Evolutionary conservation across 2,888 invertebrate species (phyloP), one percentile per base, ranked within the genome.

Genomic region (Hydrotaea diabolus): DNA sequence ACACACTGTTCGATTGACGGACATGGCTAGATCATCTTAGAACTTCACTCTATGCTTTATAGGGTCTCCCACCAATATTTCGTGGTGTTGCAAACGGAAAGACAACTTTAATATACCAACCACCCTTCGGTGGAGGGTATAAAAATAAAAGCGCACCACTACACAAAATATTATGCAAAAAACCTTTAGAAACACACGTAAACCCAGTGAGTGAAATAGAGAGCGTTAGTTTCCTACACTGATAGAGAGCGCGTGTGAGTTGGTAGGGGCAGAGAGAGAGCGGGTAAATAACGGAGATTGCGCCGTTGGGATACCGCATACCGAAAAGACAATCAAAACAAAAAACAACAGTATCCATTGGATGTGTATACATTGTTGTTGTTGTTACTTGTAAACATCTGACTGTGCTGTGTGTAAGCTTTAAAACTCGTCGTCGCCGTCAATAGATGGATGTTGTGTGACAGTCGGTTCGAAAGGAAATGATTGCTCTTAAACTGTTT

Each of bases 301-400:
- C 85, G 85, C 85, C 74, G 79, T 85, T 77, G 69, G 82, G 80
- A 85, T 82, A 77, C 85, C 85, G 85, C 85, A 85, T 85, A 82
- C 85, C 43, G 69, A 69, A 85, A 85, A 80, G 82, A 82, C 82
- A 85, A 76, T 76, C 69, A 69, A 69, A 69, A 69, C 69, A 69
- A 69, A 69, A 69, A 69, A 69, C 66, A 69, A 69, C 43, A 46
- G 69, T 69, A 69, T 69, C 69, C 43, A 43, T 21, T 69, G 69
- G 21, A 43, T 85, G 17, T 71, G 43, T 81, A 49, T n/a, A 11
- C 17, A 13, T 46, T n/a, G 36, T 36, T 19, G 46, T 19, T 23
- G 53, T 66, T 71, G 19, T 80, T 71, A 19, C 7, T 36, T 46
- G 19, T 64, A 74, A 74, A 74, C 74, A 74, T 74, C 59, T 74